Conservation (phyloP, 2,888 invertebrate genomes). For the Drosophila helvetica region DNA sequence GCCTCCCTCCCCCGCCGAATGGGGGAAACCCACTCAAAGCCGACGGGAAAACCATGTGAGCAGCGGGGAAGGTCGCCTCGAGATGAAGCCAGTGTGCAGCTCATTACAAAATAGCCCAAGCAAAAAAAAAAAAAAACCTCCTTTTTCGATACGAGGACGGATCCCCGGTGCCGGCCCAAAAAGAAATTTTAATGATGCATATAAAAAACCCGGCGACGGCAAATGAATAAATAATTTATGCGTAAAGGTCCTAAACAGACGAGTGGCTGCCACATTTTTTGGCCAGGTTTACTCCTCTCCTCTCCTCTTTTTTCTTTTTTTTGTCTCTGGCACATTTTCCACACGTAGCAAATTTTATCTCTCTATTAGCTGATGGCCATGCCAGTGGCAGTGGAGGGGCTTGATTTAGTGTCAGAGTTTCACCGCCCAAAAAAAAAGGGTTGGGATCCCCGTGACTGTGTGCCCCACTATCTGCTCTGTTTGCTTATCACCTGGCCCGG, state of each 20-base stretch:
- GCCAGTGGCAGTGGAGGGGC: background rate
- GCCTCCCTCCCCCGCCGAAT: too few species aligned
- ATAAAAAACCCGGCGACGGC: conserved; percentile 63
- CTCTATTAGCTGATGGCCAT: conserved; percentile 62
- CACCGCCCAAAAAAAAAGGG: conserved; percentile 39
- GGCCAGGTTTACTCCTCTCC: conserved; percentile 45
- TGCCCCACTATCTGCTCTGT: conserved; percentile 40
- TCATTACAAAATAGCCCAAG: conserved; percentile 60
- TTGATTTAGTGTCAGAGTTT: conserved; percentile 43
- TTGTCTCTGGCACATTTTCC: conserved; percentile 63
- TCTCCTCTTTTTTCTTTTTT: conserved; percentile 20
- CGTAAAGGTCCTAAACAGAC: conserved; percentile 46
- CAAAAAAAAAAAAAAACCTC: conserved; percentile 28
- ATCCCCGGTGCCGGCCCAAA: conserved; percentile 6
- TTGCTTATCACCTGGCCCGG: conserved; percentile 68
- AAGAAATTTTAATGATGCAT: conserved; percentile 67
- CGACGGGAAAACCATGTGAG: conserved; percentile 17
- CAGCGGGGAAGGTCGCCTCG: conserved; percentile 5
- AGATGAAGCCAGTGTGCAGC: conserved; percentile 49
- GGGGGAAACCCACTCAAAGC: conserved; percentile 16
- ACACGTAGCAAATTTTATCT: conserved; percentile 77
- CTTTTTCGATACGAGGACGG: conserved; percentile 19
- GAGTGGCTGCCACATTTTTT: conserved; percentile 40
- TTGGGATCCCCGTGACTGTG: conserved; percentile 35
- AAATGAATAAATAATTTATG: conserved; percentile 79